Evolutionary conservation across 1,140 invertebrate species (phyloP), one percentile per base, ranked within the genome.

Genomic region (Halesus radiatus): DNA sequence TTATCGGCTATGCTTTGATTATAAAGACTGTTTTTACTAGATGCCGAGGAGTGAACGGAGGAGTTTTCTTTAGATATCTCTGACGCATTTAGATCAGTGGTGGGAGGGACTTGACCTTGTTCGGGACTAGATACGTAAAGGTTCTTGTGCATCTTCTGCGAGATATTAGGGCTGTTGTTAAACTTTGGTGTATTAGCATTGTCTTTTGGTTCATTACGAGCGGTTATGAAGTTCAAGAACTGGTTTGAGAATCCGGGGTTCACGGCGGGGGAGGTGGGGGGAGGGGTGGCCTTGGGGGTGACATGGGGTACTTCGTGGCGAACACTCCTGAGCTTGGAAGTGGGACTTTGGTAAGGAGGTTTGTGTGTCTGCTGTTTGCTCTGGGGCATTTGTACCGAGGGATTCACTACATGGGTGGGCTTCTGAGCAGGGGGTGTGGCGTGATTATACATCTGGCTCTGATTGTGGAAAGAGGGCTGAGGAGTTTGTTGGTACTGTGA

Each of bases 81-180:
- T 29, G 72, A 70, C 16, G 18, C 45, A 73, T 79, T 79, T 2
- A 88, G 87, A 70, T 89, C 89, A 3, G 87, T 87, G 3, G 86
- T 87, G 10, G 88, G 88, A 10, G 89, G 88, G 64, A 89, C 87
- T 85, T 90, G 89, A 23, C 87, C 88, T 81, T 90, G 89, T 79
- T 90, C 89, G 20, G 89, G 89, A 85, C 89, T 90, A 62, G 89
- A 90, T 10, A 90, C 89, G 84, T 90, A 89, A 29, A 90, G 84
- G 76, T 90, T 90, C 84, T 90, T 90, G 83, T 90, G 87, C 88
- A 90, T 90, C 79, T 90, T 90, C 73, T 90, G 88, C 13, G 89
- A 89, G 86, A 90, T 90, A 81, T 84, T 90, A 6, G 88, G 88
- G 76, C 89, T 89, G 37, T 87, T 87, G 32, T 86, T 87, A 80